A percentile compares a stretch with the other conserved stretches of the same genome.
Conservation (phyloP, 2,797 vertebrate genomes). For the Cirrhinus mrigala region DNA sequence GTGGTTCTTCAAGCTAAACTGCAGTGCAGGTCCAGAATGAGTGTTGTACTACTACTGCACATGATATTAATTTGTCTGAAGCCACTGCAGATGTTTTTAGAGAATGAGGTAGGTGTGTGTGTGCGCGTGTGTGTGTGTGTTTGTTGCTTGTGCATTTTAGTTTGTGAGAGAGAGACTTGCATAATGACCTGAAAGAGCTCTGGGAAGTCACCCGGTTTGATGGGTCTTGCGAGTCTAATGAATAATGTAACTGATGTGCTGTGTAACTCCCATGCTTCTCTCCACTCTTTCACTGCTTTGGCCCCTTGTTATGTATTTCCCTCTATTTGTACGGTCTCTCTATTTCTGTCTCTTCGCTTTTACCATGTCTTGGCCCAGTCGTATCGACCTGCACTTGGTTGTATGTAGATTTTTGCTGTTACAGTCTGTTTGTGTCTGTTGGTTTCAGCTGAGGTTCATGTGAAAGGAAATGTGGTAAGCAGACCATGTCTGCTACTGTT, state of each 20-base stretch:
- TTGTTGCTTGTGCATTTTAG: background rate
- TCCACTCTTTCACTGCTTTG: slow-evolving; percentile 13
- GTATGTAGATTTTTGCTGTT: background rate
- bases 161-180: slow-evolving; percentile 26
- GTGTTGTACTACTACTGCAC: background rate
- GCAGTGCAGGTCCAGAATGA: background rate
- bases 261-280: slow-evolving; percentile 39
- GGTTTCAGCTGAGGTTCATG: too few species aligned
- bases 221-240: slow-evolving; percentile 46
- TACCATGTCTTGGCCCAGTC: background rate
- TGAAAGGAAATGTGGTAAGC: background rate
- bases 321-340: background rate
- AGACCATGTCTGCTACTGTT: background rate
- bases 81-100: slow-evolving; percentile 8
- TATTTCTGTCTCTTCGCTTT: background rate
- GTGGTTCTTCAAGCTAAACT: background rate
- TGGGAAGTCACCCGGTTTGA: slow-evolving; percentile 37
- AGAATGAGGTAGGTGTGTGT: too few species aligned
- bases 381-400: background rate
- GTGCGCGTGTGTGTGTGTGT: background rate
- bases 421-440: background rate
- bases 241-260: slow-evolving; percentile 59
- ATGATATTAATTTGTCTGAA: background rate
- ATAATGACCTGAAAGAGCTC: slow-evolving; percentile 51
- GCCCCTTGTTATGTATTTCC: background rate